Percentiles rank a stretch among this genome's conserved stretches.
These are phyloP conservation scores for Mormyrops boulengeri DNA, from an alignment of 2,797 vertebrate species.

Conservation along the genomic window DNA sequence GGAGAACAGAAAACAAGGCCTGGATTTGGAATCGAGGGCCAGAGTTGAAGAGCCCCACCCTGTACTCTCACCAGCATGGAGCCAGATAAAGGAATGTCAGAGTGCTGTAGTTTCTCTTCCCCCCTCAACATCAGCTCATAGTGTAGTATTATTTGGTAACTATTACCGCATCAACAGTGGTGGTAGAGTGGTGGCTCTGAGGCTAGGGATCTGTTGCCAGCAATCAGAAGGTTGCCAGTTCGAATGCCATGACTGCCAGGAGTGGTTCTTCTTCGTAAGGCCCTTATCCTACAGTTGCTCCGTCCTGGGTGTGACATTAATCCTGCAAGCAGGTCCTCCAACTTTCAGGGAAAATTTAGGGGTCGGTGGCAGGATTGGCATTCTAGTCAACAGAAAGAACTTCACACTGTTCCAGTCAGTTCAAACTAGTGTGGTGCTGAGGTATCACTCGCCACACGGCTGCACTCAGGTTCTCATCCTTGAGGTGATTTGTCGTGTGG, in stretches of 20 bases:
- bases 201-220: neutral
- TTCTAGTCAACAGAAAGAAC: neutral
- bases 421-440: too few relatives aligned
- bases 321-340: neutral
- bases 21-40: neutral
- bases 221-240: neutral
- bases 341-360: neutral
- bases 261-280: neutral
- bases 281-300: neutral
- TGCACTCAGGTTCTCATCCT: neutral
- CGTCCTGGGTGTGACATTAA: neutral
- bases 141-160: neutral
- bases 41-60: neutral
- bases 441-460: neutral
- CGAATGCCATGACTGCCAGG: neutral
- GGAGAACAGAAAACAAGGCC: neutral
- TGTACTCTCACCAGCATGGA: neutral
- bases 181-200: neutral
- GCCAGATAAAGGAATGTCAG: neutral
- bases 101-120: neutral
- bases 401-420: too few relatives aligned
- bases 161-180: neutral
- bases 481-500: neutral
- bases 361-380: too few relatives aligned
- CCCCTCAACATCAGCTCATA: neutral